Conservation (phyloP, 2,888 invertebrate species). For the Gandaritis pyraliata region DNA sequence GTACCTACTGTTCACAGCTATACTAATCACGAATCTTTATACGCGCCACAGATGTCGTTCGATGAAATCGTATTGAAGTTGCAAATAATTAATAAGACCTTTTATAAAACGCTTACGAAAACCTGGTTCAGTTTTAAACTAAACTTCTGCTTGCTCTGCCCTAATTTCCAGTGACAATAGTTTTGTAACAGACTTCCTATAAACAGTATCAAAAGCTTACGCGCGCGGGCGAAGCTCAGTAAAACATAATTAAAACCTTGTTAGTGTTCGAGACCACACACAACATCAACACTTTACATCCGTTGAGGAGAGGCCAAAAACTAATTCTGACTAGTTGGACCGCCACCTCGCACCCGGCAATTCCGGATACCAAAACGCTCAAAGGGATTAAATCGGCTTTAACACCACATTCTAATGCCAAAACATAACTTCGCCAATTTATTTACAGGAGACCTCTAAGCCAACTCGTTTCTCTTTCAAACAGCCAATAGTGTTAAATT, state of each 20-base stretch:
- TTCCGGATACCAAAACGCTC: conserved; percentile 54
- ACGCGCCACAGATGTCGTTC: neutral
- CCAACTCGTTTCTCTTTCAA: conserved; percentile 17
- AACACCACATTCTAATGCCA: conserved; percentile 52
- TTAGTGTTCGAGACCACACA: conserved; percentile 61
- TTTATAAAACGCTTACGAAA: neutral
- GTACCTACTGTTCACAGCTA: too few species aligned
- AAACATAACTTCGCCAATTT: conserved; percentile 41
- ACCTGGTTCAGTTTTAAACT: conserved; percentile 17
- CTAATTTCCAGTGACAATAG: conserved; percentile 47
- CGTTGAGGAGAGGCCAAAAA: conserved; percentile 68
- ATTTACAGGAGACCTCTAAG: conserved; percentile 22
- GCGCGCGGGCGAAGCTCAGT: conserved; percentile 56
- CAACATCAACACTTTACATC: conserved; percentile 67
- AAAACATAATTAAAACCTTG: conserved; percentile 73
- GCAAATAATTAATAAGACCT: conserved; percentile 14
- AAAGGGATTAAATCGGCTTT: conserved; percentile 59
- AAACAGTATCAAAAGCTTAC: conserved; percentile 60
- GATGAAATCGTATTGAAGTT: neutral
- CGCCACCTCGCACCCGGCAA: conserved; percentile 38
- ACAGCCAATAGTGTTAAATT: conserved; percentile 18
- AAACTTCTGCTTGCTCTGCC: conserved; percentile 13
- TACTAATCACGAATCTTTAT: too few species aligned
- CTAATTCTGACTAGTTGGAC: conserved; percentile 61
- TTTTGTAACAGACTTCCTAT: conserved; percentile 50